phyloP scores from a whole-genome alignment of 1,140 invertebrate species.

The Zaprionus gabonicus region DNA sequence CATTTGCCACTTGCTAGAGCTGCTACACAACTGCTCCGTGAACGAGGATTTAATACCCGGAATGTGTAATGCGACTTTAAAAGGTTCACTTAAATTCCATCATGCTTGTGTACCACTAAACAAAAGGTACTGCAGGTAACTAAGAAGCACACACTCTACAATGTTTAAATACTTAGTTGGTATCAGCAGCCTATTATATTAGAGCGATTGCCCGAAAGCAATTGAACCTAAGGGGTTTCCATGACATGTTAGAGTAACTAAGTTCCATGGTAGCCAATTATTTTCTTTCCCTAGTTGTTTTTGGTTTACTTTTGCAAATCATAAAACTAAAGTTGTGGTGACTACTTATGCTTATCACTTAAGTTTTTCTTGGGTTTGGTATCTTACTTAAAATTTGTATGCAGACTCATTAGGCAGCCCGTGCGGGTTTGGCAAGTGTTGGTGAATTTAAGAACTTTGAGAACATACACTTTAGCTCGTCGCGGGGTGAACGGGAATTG shows the following conservation, averaged over 20 bases:
- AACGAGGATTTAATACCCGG: slow-evolving; percentile 8
- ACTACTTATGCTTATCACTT: not conserved
- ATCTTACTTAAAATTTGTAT: not conserved
- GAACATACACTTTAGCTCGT: not conserved
- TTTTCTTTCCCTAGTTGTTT: not conserved
- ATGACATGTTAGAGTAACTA: not conserved
- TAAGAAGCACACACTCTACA: too few relatives aligned
- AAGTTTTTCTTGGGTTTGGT: slow-evolving; percentile 1
- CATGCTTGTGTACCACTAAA: not conserved
- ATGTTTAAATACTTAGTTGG: too few relatives aligned
- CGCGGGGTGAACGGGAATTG: not conserved
- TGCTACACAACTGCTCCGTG: slow-evolving; percentile 24
- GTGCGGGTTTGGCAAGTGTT: not conserved
- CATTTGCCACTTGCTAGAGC: slow-evolving; percentile 39
- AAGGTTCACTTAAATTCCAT: not conserved
- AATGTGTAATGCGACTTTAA: slow-evolving; percentile 61
- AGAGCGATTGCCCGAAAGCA: not conserved
- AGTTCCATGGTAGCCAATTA: not conserved
- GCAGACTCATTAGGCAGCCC: slow-evolving; percentile 4
- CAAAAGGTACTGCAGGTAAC: not conserved
- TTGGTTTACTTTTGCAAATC: not conserved
- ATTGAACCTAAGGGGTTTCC: not conserved
- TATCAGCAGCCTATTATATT: not conserved
- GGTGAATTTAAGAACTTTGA: slow-evolving; percentile 1
- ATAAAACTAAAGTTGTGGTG: not conserved